Evolutionary conservation across 2,113 vertebrate genomes (phyloP), one percentile per base, ranked within the genome.

Genomic region (Falcunculus frontatus): DNA sequence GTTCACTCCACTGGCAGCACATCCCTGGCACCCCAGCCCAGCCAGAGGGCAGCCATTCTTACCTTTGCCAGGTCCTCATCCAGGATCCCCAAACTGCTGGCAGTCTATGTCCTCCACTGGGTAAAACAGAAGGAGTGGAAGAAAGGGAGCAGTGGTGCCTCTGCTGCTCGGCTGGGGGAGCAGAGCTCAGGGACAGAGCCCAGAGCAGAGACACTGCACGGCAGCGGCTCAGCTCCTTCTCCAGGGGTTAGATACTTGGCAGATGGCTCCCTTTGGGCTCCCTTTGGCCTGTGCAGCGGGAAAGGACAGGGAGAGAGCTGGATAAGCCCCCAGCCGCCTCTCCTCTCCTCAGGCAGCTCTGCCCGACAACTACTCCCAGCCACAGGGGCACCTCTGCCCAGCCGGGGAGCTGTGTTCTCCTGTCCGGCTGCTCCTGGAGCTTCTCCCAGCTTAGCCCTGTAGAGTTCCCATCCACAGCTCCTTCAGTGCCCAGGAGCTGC

Each of bases 1-100:
- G n/a, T 32, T 82, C 12, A 41, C 29, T 22, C 23, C 14, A 6
- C 4, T 39, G 11, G 6, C 0, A 0, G 3, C 44, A 64, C 6
- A 46, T 9, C 7, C 12, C 42, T 73, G 35, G 50, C 29, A 57
- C 8, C 25, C 25, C 29, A 4, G 52, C 29, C 46, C 41, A 62
- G 70, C 8, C 25, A 56, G 10, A 50, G 52, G 20, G 30, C 46
- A 70, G 63, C 35, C 20, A 5, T 67, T 47, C 35, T 72, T 25
- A 55, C 29, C 12, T 84, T 9, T 44, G 47, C 26, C 33, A 64
- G 50, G 33, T 37, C 17, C 37, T 56, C 27, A 27, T 16, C 1
- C 60, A 37, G 46, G 11, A 11, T 42, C 32, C 53, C 59, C 65
- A 78, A 32, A 14, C 22, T 60, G 32, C 52, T 42, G 52, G 27